Evolutionary conservation across 2,113 vertebrate genomes (phyloP).

Genomic region (Kryptolebias marmoratus): DNA sequence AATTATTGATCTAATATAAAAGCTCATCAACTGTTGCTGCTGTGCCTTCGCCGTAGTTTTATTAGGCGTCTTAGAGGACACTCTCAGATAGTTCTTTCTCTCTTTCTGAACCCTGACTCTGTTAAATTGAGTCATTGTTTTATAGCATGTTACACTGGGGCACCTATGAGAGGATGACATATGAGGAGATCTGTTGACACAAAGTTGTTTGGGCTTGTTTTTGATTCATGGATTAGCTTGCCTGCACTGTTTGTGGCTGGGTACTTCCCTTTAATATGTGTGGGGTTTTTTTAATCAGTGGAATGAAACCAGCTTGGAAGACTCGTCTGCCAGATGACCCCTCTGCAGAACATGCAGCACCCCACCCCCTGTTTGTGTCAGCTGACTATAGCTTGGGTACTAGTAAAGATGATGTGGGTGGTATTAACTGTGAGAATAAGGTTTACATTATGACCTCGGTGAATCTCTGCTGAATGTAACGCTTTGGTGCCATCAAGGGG

Average conservation of each 20-base stretch:
- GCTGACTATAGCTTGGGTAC: constrained; percentile 48
- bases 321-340: constrained; percentile 71
- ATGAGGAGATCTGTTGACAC: constrained; percentile 60
- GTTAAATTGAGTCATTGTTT: constrained; percentile 34
- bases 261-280: constrained; percentile 10
- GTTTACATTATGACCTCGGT: constrained; percentile 43
- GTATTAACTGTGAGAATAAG: constrained; percentile 35
- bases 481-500: constrained; percentile 35
- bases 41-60: not conserved
- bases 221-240: constrained; percentile 61
- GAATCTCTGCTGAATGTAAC: constrained; percentile 32
- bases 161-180: constrained; percentile 34
- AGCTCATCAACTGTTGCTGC: constrained; percentile 25
- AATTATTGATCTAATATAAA: constrained; percentile 56
- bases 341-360: constrained; percentile 21
- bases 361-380: constrained; percentile 45
- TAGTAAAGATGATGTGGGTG: not conserved
- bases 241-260: constrained; percentile 37
- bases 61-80: not conserved
- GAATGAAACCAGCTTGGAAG: constrained; percentile 48
- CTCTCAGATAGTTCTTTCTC: constrained; percentile 9
- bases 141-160: not conserved
- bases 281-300: not conserved
- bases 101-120: constrained; percentile 12
- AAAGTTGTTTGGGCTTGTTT: constrained; percentile 56